Conservation (phyloP, 2,113 vertebrate genomes). For the Gobiocypris rarus region DNA sequence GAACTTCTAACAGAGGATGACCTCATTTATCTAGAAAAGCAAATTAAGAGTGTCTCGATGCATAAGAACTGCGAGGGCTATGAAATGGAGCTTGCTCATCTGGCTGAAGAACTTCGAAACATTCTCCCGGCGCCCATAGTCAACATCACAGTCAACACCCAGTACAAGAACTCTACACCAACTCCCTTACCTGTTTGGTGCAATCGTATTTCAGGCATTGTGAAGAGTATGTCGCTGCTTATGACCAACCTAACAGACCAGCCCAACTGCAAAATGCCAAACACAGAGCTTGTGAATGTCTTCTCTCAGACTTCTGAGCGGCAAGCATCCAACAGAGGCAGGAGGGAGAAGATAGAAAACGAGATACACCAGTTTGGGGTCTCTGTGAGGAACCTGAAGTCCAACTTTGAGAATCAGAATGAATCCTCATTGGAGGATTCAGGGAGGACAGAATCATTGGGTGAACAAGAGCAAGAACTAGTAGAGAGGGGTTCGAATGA, state of each 20-base stretch:
- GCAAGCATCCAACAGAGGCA: conserved; percentile 57
- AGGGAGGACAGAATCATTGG: conserved; percentile 30
- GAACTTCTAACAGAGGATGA: conserved; percentile 93
- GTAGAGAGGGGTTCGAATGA: neutral
- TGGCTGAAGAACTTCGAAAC: conserved; percentile 84
- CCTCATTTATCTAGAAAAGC: conserved; percentile 87
- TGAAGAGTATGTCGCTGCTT: conserved; percentile 87
- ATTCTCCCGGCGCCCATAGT: conserved; percentile 88
- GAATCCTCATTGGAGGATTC: conserved; percentile 48
- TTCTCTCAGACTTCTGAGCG: conserved; percentile 72
- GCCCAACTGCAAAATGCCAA: conserved; percentile 74
- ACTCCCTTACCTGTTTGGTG: conserved; percentile 87
- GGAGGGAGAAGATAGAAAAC: conserved; percentile 77
- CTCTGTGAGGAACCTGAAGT: conserved; percentile 85
- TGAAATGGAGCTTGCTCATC: conserved; percentile 82
- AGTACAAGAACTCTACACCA: conserved; percentile 74
- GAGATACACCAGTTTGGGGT: conserved; percentile 90
- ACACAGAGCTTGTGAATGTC: conserved; percentile 75
- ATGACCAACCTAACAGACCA: conserved; percentile 79
- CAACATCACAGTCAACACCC: conserved; percentile 86
- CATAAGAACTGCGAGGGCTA: conserved; percentile 84
- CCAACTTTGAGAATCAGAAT: conserved; percentile 81
- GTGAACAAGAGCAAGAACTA: conserved; percentile 9
- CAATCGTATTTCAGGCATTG: conserved; percentile 82
- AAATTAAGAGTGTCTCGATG: conserved; percentile 85